Percentiles rank a stretch among this genome's conserved stretches.
Evolutionary conservation across 2,888 invertebrate species (phyloP).

Genomic region (Apamea anceps): DNA sequence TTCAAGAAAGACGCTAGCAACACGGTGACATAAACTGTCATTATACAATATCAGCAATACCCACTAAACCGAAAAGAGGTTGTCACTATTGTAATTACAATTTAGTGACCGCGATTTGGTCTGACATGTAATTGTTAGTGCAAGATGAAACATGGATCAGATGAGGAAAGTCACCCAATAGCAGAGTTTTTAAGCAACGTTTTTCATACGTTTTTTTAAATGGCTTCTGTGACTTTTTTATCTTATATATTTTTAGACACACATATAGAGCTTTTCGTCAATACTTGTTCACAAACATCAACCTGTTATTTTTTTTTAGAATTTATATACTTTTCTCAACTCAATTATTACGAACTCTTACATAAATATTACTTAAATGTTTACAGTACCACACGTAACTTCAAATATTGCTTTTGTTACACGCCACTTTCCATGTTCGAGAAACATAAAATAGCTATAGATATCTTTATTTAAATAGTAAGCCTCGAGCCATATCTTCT

Average conservation of each 20-base stretch:
- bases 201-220: background rate
- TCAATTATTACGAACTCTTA: conserved; percentile 44
- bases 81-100: conserved; percentile 42
- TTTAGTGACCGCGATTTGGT: conserved; percentile 40
- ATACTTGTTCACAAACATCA: conserved; percentile 16
- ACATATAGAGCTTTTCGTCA: background rate
- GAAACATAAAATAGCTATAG: conserved; percentile 44
- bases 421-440: conserved; percentile 59
- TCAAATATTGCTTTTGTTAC: conserved; percentile 55
- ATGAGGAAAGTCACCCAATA: background rate
- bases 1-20: conserved; percentile 31
- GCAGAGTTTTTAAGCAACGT: background rate
- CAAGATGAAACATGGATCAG: conserved; percentile 31
- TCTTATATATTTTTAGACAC: conserved; percentile 24
- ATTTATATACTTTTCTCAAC: conserved; percentile 16
- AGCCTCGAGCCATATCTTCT: conserved; percentile 37
- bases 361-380: conserved; percentile 55
- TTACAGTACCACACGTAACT: conserved; percentile 56
- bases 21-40: conserved; percentile 48
- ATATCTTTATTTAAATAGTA: conserved; percentile 41
- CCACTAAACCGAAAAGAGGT: conserved; percentile 46
- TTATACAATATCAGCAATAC: conserved; percentile 57
- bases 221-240: conserved; percentile 10
- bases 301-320: conserved; percentile 40
- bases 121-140: conserved; percentile 44